Evolutionary conservation across 2,888 invertebrate genomes (phyloP).

Genomic region (Dioctria linearis): DNA sequence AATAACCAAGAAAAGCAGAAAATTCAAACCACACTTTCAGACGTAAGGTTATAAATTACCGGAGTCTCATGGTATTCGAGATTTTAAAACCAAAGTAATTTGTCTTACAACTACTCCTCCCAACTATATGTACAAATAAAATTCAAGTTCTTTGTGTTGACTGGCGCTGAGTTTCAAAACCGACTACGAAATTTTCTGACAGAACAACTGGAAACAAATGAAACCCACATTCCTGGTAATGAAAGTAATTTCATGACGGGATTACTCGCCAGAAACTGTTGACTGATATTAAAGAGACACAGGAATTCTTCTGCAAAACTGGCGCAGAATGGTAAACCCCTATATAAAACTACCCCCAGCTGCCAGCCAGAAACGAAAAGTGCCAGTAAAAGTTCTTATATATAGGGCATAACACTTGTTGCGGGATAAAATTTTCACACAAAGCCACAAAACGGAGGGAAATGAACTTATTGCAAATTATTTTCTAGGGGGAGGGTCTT

Average conservation of each 20-base stretch:
- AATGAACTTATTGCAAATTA: constrained; percentile 46
- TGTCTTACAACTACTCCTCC: constrained; percentile 4
- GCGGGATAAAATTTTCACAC: constrained; percentile 39
- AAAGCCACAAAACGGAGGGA: constrained; percentile 39
- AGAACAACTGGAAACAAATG: constrained; percentile 30
- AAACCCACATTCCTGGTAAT: constrained; percentile 45
- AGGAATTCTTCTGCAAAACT: neutral
- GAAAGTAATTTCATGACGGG: constrained; percentile 43
- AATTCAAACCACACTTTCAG: neutral
- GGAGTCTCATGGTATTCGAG: neutral
- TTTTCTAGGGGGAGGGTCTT: constrained; percentile 16
- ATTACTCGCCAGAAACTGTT: constrained; percentile 34
- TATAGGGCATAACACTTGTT: constrained; percentile 30
- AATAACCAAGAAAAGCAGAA: no score
- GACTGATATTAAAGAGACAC: constrained; percentile 28
- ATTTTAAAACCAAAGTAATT: constrained; percentile 2
- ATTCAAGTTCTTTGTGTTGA: neutral
- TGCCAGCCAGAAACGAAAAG: no score
- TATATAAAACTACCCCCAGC: constrained; percentile 17
- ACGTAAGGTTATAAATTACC: neutral
- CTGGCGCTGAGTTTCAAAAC: neutral
- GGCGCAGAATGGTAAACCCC: constrained; percentile 18
- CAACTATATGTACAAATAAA: neutral
- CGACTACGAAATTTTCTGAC: constrained; percentile 11
- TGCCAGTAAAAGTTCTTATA: neutral